Base-by-base conservation (phyloP, 2,888 invertebrate genomes). In the Drosophila histrio region DNA sequence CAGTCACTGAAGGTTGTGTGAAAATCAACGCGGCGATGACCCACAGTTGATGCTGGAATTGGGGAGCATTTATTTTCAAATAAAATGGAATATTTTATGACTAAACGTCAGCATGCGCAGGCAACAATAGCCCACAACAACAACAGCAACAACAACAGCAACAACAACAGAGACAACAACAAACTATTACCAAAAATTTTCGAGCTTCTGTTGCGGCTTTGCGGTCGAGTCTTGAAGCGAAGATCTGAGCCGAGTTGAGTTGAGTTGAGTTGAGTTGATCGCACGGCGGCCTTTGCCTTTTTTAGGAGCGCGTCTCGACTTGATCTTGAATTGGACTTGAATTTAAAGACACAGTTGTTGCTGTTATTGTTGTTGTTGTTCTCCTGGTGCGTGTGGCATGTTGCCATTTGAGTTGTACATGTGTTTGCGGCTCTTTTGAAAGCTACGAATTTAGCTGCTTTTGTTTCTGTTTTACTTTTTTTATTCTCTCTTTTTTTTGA, bases 61-160 rank as follows among this genome's bases (percentile, higher is more conserved):
- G 47, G 36, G 63, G 32, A 32, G 73, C 73, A 77, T 77, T 77
- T 77, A 77, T 77, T 77, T 81, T 81, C 69, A 75, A 87, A 82
- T 87, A 84, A 83, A 87, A 78, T 84, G 85, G 81, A 84, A 84
- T 87, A 83, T 81, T 83, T 84, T 87, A 83, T 83, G 82, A 87
- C 87, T 83, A 77, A 84, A 87, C 87, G 82, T 81, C 80, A 82
- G 72, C 74, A 47, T 39, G 69, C 66, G 58, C 57, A 59, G 44
- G 62, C 77, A 79, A 67, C 74, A 66, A 75, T 58, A 72, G 60
- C 49, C 57, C 30, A 49, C 56, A 58, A 38, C 72, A 70, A 49
- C 53, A 75, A 30, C 49, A 65, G 26, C 60, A 63, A 38, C 28
- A 26, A 15, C 15, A 67, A 26, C 24, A 63, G 54, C 22, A 47